phyloP scores from a whole-genome alignment of 2,113 vertebrate species.

The Malaclemys terrapin region DNA sequence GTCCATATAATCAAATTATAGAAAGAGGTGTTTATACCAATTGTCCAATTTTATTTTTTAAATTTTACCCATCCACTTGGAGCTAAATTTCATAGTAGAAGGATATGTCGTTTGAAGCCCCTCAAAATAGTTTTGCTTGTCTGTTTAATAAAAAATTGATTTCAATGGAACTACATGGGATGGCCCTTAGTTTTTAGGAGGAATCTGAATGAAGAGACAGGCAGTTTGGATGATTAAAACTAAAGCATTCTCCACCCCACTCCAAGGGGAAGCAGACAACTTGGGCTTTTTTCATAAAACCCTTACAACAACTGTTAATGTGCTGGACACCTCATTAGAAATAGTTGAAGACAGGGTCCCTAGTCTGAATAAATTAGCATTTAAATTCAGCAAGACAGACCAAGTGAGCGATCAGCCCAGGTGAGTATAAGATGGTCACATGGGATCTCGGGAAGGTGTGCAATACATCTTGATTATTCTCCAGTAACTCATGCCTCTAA shows the following conservation, averaged over 20 bases:
- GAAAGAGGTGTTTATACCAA: constrained; percentile 28
- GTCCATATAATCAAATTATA: background rate
- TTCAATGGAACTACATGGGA: background rate
- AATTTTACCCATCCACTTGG: background rate
- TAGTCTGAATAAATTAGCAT: background rate
- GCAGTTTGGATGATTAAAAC: background rate
- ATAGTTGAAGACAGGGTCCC: background rate
- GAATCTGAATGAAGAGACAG: background rate
- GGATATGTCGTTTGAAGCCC: background rate
- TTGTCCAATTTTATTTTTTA: background rate
- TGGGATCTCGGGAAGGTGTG: background rate
- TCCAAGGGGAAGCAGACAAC: background rate
- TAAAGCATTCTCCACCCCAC: background rate
- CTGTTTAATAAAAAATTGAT: background rate
- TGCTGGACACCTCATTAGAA: background rate
- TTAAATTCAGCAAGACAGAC: background rate
- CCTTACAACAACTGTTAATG: background rate
- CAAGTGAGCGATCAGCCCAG: background rate
- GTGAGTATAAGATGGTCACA: background rate
- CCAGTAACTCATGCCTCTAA: constrained; percentile 46
- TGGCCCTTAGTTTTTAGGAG: background rate
- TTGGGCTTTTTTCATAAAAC: background rate
- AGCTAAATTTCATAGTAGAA: background rate
- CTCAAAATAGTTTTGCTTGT: background rate
- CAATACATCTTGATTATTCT: constrained; percentile 37